Percentiles rank a stretch among this genome's conserved stretches.
These are phyloP conservation scores for Parauchenoglanis punctatus DNA, from an alignment of 2,797 vertebrate species.

Conservation along the genomic window DNA sequence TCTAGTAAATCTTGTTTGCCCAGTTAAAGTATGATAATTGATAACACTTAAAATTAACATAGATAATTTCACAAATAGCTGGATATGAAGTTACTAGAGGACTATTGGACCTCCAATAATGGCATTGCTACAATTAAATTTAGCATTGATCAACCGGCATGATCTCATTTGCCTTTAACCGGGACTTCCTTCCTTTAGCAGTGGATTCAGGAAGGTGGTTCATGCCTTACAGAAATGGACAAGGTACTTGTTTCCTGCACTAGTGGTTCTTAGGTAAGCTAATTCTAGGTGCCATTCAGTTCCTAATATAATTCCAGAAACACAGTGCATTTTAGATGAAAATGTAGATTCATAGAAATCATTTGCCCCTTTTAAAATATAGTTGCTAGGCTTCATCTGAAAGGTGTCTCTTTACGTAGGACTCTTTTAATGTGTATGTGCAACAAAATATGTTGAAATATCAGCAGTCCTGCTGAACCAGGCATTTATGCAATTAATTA, in stretches of 20 bases:
- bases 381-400: conserved; percentile 29
- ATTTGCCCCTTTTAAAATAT: background rate
- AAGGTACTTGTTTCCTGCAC: conserved; percentile 11
- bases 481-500: conserved; percentile 63
- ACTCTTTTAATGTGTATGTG: conserved; percentile 22
- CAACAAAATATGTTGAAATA: conserved; percentile 33
- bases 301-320: conserved; percentile 14
- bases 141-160: background rate
- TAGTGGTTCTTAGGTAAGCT: conserved; percentile 6
- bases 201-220: background rate
- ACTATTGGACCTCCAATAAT: background rate
- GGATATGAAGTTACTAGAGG: background rate
- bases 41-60: background rate
- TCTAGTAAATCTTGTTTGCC: background rate
- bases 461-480: conserved; percentile 41
- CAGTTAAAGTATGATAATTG: background rate
- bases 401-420: conserved; percentile 24
- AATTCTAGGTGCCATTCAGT: conserved; percentile 29
- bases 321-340: conserved; percentile 29
- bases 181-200: background rate
- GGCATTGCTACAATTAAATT: background rate
- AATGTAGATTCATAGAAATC: conserved; percentile 14
- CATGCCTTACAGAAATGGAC: background rate
- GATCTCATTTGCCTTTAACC: background rate
- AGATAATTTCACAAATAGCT: background rate